Base-by-base conservation (phyloP, 2,888 invertebrate species). In the Bibio marci region DNA sequence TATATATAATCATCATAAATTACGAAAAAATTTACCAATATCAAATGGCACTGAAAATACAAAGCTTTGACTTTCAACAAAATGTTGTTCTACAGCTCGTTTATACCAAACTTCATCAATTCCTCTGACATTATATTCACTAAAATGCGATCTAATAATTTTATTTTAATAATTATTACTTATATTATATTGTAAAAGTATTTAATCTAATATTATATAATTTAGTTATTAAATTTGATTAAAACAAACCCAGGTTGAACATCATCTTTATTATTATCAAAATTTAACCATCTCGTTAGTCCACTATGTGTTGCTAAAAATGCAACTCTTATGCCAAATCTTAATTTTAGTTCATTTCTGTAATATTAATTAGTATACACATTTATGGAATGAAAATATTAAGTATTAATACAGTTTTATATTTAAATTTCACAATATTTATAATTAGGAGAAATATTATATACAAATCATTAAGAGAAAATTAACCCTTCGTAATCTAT, bases 231-330 rank as follows among this genome's bases (percentile, higher is more conserved):
- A 38, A 34, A 19, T 22, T 22, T 30, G 33, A 27, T 12, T 26
- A 26, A 30, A 22, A 48, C 55, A 48, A 57, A 64, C 48, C 63
- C 63, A 4, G 58, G 51, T 31, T 55, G 50, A 4, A 55, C 59
- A 18, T 65, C 61, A 2, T 66, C 65, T 31, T 67, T 64, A 46
- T 73, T 71, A 37, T 69, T 62, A 18, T 70, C 68, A 47, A 75
- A 73, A 39, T 85, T 83, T 52, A 85, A 80, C 87, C 90, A 91
- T 43, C 91, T 67, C 1, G 87, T 86, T 3, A 92, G 67, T 1
- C 91, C 91, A 54, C 86, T 88, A 56, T 87, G 81, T 0, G 91
- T 91, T 32, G 91, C 81, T 54, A 92, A 66, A 60, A 91, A 92
- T 2, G 86, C 82, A 35, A 83, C 72, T 34, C 79, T 81, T 52